Conservation (phyloP, 2,888 invertebrate genomes). For the Xestia rhomboidea region DNA sequence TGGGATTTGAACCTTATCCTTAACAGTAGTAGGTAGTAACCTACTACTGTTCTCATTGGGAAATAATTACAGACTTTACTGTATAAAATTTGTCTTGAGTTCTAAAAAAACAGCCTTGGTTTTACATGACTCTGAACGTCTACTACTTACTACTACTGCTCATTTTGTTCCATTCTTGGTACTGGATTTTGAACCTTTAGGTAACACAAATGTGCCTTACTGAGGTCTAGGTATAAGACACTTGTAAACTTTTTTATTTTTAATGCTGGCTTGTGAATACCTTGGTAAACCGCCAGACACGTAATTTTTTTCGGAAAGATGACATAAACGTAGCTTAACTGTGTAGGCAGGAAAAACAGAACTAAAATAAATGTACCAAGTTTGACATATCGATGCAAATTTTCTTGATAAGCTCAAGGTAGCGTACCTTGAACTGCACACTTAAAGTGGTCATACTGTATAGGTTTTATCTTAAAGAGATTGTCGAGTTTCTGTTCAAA, state of each 20-base stretch:
- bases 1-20: neutral
- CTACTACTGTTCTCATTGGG: neutral
- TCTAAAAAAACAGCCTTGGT: neutral
- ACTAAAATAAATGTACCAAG: neutral
- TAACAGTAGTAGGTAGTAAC: too few relatives aligned
- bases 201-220: neutral
- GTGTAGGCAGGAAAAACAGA: neutral
- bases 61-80: neutral
- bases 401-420: neutral
- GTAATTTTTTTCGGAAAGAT: neutral
- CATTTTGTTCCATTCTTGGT: neutral
- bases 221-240: neutral
- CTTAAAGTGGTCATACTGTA: neutral
- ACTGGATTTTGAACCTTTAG: neutral
- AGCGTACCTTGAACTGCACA: neutral
- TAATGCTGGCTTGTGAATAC: neutral
- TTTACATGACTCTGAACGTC: neutral
- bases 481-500: slow-evolving; percentile 15
- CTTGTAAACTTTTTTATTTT: neutral
- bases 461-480: neutral
- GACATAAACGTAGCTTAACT: neutral
- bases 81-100: neutral
- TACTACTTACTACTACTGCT: too few relatives aligned
- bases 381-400: neutral
- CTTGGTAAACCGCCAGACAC: neutral